Conservation (phyloP, 2,797 vertebrate genomes). For the Phrynocephalus forsythii region DNA sequence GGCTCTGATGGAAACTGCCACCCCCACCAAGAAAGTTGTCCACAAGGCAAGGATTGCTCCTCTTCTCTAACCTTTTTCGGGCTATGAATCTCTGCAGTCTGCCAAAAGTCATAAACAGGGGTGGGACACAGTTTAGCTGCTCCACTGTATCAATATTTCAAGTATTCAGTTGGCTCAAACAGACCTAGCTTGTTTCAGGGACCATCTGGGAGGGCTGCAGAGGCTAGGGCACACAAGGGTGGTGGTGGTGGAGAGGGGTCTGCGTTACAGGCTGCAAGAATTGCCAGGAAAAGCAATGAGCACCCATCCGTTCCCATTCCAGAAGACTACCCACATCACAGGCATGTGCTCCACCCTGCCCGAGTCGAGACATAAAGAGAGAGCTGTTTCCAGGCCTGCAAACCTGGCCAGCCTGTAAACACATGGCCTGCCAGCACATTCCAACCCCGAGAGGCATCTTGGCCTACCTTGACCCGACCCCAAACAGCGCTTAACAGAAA, state of each 20-base stretch:
- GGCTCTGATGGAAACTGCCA: not conserved
- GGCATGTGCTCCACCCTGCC: conserved; percentile 25
- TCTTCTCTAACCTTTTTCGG: conserved; percentile 4
- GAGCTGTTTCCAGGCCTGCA: conserved; percentile 29
- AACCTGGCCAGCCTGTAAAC: conserved; percentile 19
- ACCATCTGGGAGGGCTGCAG: conserved; percentile 1
- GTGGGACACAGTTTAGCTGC: conserved; percentile 3
- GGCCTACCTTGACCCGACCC: conserved; percentile 30
- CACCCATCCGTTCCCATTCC: conserved; percentile 28
- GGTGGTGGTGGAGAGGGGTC: not conserved
- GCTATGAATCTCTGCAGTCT: not conserved
- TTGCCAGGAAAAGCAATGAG: conserved; percentile 40
- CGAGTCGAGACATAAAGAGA: conserved; percentile 26
- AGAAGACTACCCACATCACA: conserved; percentile 40
- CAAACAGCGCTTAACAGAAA: not conserved
- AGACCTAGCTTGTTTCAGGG: conserved; percentile 26
- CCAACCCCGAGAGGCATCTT: conserved; percentile 17
- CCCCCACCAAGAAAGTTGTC: not conserved
- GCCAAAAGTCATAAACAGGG: conserved; percentile 19
- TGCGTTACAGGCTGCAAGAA: conserved; percentile 1
- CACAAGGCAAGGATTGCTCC: not conserved
- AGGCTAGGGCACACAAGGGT: conserved; percentile 9
- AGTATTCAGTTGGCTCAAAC: conserved; percentile 16
- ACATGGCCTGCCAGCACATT: conserved; percentile 37
- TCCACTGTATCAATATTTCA: conserved; percentile 13